A percentile compares a stretch with the other conserved stretches of the same genome.
Evolutionary conservation across 1,140 invertebrate genomes (phyloP).

Genomic region (Hyposmocoma kahamanoa): DNA sequence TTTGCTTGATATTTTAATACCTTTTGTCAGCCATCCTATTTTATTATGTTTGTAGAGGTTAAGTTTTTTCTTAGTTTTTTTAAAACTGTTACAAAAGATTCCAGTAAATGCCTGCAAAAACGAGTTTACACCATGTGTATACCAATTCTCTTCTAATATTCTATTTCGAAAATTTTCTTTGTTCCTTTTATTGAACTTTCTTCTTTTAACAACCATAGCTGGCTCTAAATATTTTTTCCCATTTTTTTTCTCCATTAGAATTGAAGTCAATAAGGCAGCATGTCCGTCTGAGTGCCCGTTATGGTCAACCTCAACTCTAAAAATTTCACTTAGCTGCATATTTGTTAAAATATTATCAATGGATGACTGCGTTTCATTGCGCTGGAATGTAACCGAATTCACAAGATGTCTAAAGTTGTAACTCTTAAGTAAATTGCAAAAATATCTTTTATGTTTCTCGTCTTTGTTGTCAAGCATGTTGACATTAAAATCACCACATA

Average conservation of each 20-base stretch:
- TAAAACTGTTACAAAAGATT: constrained; percentile 6
- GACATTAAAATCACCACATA: too few relatives aligned
- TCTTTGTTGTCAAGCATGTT: too few relatives aligned
- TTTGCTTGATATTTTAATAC: constrained; percentile 10
- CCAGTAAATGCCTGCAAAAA: not conserved
- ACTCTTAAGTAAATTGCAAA: constrained; percentile 8
- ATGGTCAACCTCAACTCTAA: not conserved
- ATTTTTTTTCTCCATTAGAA: not conserved
- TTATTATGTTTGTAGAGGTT: not conserved
- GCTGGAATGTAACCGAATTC: not conserved
- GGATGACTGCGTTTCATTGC: constrained; percentile 4
- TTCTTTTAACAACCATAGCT: not conserved
- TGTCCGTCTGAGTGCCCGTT: constrained; percentile 14
- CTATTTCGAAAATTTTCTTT: not conserved
- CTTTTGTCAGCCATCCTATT: constrained; percentile 11
- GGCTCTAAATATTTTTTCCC: not conserved
- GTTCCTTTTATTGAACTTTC: not conserved
- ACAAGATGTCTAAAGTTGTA: constrained; percentile 10
- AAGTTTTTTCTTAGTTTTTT: not conserved
- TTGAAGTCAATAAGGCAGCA: not conserved
- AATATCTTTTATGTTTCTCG: not conserved
- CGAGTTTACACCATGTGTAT: not conserved
- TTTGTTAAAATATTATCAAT: constrained; percentile 15
- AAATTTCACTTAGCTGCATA: not conserved
- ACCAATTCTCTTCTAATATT: not conserved